Evolutionary conservation across 1,140 invertebrate genomes (phyloP).

Genomic region (Planococcus citri): DNA sequence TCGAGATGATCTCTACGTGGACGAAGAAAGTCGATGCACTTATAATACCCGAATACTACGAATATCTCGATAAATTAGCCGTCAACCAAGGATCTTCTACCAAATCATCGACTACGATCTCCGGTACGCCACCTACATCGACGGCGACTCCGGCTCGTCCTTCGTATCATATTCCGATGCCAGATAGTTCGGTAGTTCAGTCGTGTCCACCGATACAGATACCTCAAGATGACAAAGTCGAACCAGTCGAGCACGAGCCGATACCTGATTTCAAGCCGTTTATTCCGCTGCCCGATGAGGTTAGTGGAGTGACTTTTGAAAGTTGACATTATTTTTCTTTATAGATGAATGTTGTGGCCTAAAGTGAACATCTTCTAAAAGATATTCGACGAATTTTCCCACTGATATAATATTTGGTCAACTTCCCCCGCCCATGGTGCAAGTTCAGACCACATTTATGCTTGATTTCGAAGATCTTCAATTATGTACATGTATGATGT

Average conservation of each 20-base stretch:
- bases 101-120: neutral
- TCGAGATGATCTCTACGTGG: neutral
- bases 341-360: too few relatives aligned
- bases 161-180: constrained; percentile 10
- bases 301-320: constrained; percentile 49
- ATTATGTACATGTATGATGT: too few relatives aligned
- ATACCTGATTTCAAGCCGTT: constrained; percentile 77
- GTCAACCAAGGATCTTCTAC: too few relatives aligned
- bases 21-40: neutral
- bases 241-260: constrained; percentile 58
- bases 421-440: too few relatives aligned
- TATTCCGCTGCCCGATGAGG: constrained; percentile 69
- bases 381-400: too few relatives aligned
- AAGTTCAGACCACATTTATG: too few relatives aligned
- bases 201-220: constrained; percentile 28
- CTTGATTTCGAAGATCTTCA: too few relatives aligned
- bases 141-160: neutral
- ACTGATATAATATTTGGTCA: too few relatives aligned
- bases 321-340: too few relatives aligned
- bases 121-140: neutral
- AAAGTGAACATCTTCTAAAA: too few relatives aligned
- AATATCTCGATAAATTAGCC: too few relatives aligned
- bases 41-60: too few relatives aligned
- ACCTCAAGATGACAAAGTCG: constrained; percentile 30
- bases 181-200: constrained; percentile 1